Evolutionary conservation across 2,113 vertebrate species (phyloP).

Genomic region (Boleophthalmus pectinirostris): DNA sequence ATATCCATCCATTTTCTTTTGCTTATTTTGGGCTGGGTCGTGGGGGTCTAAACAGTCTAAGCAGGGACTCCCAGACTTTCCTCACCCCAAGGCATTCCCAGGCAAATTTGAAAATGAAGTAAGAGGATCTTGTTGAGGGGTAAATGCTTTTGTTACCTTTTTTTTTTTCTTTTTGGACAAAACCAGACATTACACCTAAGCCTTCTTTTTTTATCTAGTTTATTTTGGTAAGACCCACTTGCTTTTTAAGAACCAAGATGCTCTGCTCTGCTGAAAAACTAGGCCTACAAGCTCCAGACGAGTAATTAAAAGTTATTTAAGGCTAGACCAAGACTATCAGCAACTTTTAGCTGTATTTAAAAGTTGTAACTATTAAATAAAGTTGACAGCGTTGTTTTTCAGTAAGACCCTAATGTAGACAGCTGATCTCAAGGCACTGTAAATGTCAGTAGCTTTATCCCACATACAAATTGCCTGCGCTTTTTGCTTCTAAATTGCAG

Average conservation of each 20-base stretch:
- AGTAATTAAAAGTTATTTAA: constrained; percentile 22
- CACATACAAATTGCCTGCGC: constrained; percentile 19
- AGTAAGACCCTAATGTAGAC: constrained; percentile 4
- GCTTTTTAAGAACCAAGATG: constrained; percentile 19
- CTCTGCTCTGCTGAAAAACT: constrained; percentile 20
- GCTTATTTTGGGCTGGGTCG: no score
- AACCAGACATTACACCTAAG: neutral
- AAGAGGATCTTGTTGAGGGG: no score
- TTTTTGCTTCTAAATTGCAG: constrained; percentile 36
- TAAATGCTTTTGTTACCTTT: neutral
- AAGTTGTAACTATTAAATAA: constrained; percentile 18
- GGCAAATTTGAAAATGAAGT: no score
- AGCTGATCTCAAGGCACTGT: neutral
- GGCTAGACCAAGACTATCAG: constrained; percentile 6
- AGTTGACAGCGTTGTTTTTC: constrained; percentile 27
- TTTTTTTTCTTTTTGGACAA: neutral
- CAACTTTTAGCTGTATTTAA: constrained; percentile 14
- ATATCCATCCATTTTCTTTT: no score
- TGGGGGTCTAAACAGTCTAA: no score
- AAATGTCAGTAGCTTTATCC: constrained; percentile 3
- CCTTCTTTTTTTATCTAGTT: constrained; percentile 13
- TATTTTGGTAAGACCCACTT: constrained; percentile 15
- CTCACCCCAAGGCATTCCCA: no score
- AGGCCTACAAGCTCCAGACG: constrained; percentile 1
- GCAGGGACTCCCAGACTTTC: no score